Evolutionary conservation across 2,113 vertebrate genomes (phyloP).

Genomic region (Pteruthius melanotis): DNA sequence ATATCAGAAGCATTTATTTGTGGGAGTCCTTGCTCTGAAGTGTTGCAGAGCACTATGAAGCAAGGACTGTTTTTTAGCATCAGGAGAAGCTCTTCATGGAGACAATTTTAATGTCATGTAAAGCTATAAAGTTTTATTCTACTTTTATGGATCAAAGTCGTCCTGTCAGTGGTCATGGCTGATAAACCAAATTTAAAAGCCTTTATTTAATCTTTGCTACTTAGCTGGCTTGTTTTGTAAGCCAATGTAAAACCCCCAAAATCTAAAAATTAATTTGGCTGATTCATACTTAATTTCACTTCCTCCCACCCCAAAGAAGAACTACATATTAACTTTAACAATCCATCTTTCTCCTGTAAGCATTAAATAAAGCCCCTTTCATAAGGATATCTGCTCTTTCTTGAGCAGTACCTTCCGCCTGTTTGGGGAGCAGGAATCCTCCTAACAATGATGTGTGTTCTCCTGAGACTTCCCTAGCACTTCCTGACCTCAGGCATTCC

Average conservation of each 20-base stretch:
- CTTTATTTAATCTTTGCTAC: not conserved
- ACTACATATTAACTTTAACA: not conserved
- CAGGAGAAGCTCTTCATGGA: not conserved
- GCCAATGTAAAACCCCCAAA: not conserved
- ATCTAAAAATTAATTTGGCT: not conserved
- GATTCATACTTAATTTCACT: not conserved
- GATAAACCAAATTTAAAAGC: not conserved
- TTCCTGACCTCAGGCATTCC: not conserved
- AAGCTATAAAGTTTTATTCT: not conserved
- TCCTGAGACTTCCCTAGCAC: not conserved
- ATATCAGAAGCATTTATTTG: not conserved
- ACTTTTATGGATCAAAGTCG: not conserved
- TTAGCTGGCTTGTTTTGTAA: not conserved
- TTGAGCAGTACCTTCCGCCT: not conserved
- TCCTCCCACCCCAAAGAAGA: not conserved
- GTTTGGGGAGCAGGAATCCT: not conserved
- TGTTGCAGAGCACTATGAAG: not conserved
- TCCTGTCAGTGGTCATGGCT: not conserved
- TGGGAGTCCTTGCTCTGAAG: not conserved
- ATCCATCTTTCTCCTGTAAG: not conserved
- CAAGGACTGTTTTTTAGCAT: not conserved
- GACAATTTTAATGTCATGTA: not conserved
- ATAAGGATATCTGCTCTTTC: not conserved
- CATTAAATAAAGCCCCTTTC: not conserved
- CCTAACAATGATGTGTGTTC: not conserved